Evolutionary conservation across 2,113 vertebrate species (phyloP).

Genomic region (Hypomesus transpacificus): DNA sequence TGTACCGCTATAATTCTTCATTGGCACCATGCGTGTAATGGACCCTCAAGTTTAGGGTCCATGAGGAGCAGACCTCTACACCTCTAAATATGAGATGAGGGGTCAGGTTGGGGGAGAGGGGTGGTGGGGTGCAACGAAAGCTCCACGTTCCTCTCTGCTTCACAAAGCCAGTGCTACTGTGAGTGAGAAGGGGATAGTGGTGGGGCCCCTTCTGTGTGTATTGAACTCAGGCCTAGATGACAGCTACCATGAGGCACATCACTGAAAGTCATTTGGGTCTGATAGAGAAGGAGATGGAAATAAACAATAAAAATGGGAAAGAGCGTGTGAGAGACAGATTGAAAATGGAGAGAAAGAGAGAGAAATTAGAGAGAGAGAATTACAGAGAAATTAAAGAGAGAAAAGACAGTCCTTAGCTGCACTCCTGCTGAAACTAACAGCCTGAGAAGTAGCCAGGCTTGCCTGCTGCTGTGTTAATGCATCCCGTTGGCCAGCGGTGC

Average conservation of each 20-base stretch:
- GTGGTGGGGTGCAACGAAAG: too few species aligned
- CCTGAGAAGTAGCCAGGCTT: background rate
- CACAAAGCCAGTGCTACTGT: conserved; percentile 9
- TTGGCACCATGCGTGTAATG: conserved; percentile 40
- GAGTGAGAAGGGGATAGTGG: conserved; percentile 22
- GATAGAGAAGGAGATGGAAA: background rate
- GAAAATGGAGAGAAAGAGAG: background rate
- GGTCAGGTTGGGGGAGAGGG: background rate
- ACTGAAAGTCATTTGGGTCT: background rate
- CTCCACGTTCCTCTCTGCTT: conserved; percentile 31
- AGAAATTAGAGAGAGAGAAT: background rate
- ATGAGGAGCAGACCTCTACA: conserved; percentile 4
- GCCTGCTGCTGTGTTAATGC: too few species aligned
- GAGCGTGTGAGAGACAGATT: background rate
- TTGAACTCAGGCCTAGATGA: conserved; percentile 16
- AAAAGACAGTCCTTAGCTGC: conserved; percentile 11
- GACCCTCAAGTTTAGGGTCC: conserved; percentile 25
- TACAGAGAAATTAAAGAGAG: background rate
- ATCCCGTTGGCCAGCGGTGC: background rate
- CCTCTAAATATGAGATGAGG: background rate
- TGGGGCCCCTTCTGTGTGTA: conserved; percentile 28
- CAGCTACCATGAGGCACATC: background rate
- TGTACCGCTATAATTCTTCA: conserved; percentile 16
- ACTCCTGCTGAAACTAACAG: conserved; percentile 9
- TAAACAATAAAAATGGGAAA: background rate